Evolutionary conservation across 2,888 invertebrate genomes (phyloP).

Genomic region (Drosophila leonis): DNA sequence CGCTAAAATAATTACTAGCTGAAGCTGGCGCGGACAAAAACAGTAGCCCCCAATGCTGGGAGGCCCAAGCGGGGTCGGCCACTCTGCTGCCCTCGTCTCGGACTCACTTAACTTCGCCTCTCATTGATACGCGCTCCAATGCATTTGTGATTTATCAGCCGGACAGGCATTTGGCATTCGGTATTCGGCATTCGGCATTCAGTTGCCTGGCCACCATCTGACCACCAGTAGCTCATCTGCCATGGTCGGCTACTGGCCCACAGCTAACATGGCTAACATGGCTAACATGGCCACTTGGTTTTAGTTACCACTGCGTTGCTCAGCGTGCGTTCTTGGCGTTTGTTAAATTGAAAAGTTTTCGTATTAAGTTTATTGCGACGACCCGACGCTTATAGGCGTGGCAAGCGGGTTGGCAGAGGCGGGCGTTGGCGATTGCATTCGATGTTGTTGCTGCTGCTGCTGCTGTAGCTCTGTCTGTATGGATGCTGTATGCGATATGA

Average conservation of each 20-base stretch:
- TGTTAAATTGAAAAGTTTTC: constrained; percentile 75
- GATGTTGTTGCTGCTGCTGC: constrained; percentile 13
- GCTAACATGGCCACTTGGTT: constrained; percentile 59
- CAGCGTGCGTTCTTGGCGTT: constrained; percentile 75
- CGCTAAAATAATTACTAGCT: constrained; percentile 74
- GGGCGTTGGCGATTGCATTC: constrained; percentile 14
- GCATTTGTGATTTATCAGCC: constrained; percentile 78
- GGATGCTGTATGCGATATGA: constrained; percentile 48
- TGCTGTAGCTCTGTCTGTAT: constrained; percentile 3
- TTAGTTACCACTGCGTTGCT: constrained; percentile 50
- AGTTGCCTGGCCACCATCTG: constrained; percentile 31
- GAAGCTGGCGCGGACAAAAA: constrained; percentile 55
- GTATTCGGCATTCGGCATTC: constrained; percentile 27
- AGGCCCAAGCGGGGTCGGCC: constrained; percentile 18
- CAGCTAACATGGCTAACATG: constrained; percentile 47
- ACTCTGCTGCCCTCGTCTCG: neutral
- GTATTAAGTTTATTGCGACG: constrained; percentile 69
- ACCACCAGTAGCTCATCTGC: constrained; percentile 72
- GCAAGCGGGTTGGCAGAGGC: constrained; percentile 5
- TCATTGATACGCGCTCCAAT: constrained; percentile 75
- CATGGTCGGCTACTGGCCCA: constrained; percentile 54
- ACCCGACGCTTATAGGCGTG: constrained; percentile 29
- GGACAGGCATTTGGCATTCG: constrained; percentile 41
- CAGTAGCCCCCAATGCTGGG: constrained; percentile 46
- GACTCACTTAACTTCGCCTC: constrained; percentile 28